Evolutionary conservation across 2,797 vertebrate genomes (phyloP), one percentile per base, ranked within the genome.

Genomic region (Rousettus madagascariensis): DNA sequence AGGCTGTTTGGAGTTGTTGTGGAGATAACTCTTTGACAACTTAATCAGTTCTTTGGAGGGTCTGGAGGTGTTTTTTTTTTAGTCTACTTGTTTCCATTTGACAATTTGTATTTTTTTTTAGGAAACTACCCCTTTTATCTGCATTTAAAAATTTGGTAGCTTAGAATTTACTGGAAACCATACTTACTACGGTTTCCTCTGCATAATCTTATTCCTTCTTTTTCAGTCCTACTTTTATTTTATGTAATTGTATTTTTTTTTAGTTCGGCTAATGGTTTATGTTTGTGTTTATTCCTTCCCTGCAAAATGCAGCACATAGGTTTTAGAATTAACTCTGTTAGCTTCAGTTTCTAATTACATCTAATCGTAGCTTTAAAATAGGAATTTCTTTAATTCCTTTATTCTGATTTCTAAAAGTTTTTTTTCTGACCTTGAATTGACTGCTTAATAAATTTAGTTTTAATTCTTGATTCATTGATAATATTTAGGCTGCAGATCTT

Each of bases 311-410:
- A 86, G 12, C 43, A 86, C 17, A 13, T 86, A 36, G 53, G 24
- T 77, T 92, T 95, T 90, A 86, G 68, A 86, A 93, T 90, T 69
- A 75, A 78, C 75, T 89, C 12, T 89, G 17, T n/a, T 82, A 46
- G 33, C 38, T 87, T 72, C 36, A 79, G 55, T 36, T 87, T 66
- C 30, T 89, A 80, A 26, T 46, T 72, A n/a, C 33, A 15, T 15
- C 46, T 49, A 49, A 49, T 49, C 46, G 28, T 90, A 66, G 85
- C 19, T 71, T 49, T 15, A 49, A 49, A 49, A 15, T n/a, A 26
- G 1, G 22, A 33, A 57, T 90, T 93, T 79, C 38, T 93, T 57
- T 26, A 78, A 33, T 51, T 51, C 24, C 33, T 83, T 77, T 91
- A 38, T 59, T 68, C 6, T 87, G 33, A n/a, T 66, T 71, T 85